A percentile compares a stretch with the other conserved stretches of the same genome.
Evolutionary conservation across 2,888 invertebrate genomes (phyloP).

Genomic region (Cancer borealis): DNA sequence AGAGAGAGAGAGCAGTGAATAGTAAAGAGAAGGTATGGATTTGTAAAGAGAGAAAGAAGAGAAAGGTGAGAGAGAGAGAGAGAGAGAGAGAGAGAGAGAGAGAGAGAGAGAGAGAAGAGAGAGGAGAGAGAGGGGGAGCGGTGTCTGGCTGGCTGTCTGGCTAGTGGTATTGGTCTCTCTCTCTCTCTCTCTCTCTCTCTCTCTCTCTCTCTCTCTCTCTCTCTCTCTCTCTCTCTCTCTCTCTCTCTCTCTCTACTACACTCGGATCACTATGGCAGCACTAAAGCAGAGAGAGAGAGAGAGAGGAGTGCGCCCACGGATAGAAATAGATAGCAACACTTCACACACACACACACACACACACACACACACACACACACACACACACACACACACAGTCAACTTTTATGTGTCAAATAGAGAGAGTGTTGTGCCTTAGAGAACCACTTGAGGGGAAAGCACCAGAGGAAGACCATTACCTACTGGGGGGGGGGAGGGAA

Average conservation of each 20-base stretch:
- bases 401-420: neutral
- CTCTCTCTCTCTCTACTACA: neutral
- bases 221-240: too few relatives aligned
- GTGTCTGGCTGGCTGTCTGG: too few relatives aligned
- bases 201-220: too few relatives aligned
- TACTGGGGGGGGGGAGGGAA: neutral
- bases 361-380: constrained; percentile 32
- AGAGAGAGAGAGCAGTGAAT: constrained; percentile 44
- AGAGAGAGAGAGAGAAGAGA: too few relatives aligned
- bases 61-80: constrained; percentile 38
- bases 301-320: neutral
- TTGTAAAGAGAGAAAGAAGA: neutral
- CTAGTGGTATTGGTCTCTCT: neutral
- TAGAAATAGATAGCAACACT: neutral
- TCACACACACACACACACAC: neutral
- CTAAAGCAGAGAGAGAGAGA: neutral
- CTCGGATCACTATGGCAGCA: too few relatives aligned
- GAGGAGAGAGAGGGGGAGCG: neutral
- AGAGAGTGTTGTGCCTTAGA: neutral
- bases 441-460: neutral
- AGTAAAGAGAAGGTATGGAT: constrained; percentile 38
- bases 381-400: constrained; percentile 15
- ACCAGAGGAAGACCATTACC: neutral
- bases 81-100: too few relatives aligned
- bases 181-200: constrained; percentile 52